These are phyloP conservation scores for Tethea ocularis DNA, from an alignment of 2,888 invertebrate species.

Conservation along the genomic window DNA sequence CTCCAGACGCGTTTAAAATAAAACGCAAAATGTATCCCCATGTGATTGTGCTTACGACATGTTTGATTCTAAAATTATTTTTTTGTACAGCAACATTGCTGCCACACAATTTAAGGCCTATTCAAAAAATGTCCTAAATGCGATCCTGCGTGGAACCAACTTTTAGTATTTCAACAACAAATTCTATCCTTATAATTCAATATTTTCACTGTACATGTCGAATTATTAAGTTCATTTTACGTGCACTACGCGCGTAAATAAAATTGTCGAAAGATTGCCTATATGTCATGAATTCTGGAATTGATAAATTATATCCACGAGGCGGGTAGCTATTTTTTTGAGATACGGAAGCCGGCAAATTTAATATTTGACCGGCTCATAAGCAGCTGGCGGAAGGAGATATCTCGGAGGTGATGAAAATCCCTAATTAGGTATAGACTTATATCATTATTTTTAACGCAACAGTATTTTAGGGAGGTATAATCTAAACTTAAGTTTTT, in stretches of 20 bases:
- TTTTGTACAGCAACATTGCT: slow-evolving; percentile 45
- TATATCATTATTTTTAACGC: slow-evolving; percentile 83
- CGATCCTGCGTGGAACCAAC: slow-evolving; percentile 42
- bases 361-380: slow-evolving; percentile 23
- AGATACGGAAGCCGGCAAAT: slow-evolving; percentile 21
- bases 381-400: slow-evolving; percentile 37
- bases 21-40: slow-evolving; percentile 29
- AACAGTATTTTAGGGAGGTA: slow-evolving; percentile 80
- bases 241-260: slow-evolving; percentile 38
- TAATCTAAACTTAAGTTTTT: slow-evolving; percentile 77
- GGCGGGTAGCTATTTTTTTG: slow-evolving; percentile 20
- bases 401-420: slow-evolving; percentile 42
- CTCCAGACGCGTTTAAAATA: slow-evolving; percentile 37
- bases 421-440: slow-evolving; percentile 64
- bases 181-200: slow-evolving; percentile 16
- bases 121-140: slow-evolving; percentile 35
- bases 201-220: slow-evolving; percentile 22
- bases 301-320: slow-evolving; percentile 9
- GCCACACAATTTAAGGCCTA: slow-evolving; percentile 31
- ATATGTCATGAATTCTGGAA: slow-evolving; percentile 19
- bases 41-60: slow-evolving; percentile 50
- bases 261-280: slow-evolving; percentile 14
- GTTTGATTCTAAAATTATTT: slow-evolving; percentile 22
- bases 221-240: slow-evolving; percentile 31
- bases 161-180: slow-evolving; percentile 35